Conservation (phyloP, 2,797 vertebrate species). For the Anomalospiza imberbis region DNA sequence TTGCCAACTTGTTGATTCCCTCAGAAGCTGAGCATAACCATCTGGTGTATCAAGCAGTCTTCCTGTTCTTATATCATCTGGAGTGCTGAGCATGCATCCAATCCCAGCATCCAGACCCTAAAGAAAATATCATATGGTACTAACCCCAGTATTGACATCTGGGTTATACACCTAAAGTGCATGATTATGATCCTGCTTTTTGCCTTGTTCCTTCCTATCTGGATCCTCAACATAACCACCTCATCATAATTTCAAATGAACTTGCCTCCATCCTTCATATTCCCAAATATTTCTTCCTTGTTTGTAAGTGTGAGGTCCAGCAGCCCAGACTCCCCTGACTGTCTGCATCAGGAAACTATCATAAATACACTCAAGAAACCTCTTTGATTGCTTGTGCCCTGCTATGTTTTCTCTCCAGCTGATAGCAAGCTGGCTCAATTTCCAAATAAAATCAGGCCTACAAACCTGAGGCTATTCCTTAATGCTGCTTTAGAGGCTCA, state of each 20-base stretch:
- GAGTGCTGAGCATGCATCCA: neutral
- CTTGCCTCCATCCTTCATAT: neutral
- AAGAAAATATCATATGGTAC: fast-evolving
- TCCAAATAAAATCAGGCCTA: neutral
- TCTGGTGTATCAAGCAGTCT: neutral
- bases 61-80: neutral
- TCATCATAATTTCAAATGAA: neutral
- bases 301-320: neutral
- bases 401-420: neutral
- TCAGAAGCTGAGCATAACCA: neutral
- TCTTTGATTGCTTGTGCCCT: neutral
- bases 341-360: neutral
- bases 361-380: neutral
- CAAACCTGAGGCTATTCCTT: neutral
- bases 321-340: neutral
- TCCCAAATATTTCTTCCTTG: neutral
- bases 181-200: neutral
- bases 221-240: neutral
- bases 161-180: neutral
- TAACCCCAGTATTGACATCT: neutral
- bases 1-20: neutral
- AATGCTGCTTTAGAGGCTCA: neutral
- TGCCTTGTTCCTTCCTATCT: neutral
- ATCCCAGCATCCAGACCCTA: neutral
- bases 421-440: neutral